Conservation (phyloP, 2,888 invertebrate species). For the Eledona agricola region DNA sequence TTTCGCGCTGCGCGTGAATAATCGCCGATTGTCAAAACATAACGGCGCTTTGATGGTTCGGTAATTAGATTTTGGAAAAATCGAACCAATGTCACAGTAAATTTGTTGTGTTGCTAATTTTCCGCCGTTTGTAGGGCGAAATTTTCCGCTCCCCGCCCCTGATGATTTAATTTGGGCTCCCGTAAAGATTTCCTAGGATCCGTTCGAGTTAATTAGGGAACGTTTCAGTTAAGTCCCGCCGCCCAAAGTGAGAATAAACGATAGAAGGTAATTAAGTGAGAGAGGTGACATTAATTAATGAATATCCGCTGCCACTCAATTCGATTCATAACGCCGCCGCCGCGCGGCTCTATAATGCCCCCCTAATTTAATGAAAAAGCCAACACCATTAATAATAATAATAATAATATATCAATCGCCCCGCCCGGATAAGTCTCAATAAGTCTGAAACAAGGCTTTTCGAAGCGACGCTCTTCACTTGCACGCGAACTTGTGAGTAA, state of each 20-base stretch:
- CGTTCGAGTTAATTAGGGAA: slow-evolving; percentile 51
- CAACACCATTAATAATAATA: slow-evolving; percentile 27
- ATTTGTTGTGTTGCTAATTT: too few relatives aligned
- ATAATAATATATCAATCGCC: too few relatives aligned
- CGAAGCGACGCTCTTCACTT: too few relatives aligned
- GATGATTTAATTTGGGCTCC: slow-evolving; percentile 47
- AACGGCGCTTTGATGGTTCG: too few relatives aligned
- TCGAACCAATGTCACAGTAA: too few relatives aligned
- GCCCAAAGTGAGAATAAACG: slow-evolving; percentile 51
- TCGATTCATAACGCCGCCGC: slow-evolving; percentile 25
- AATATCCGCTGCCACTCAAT: slow-evolving; percentile 35
- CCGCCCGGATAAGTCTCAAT: too few relatives aligned
- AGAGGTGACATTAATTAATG: slow-evolving; percentile 58
- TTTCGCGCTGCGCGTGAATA: slow-evolving; percentile 22
- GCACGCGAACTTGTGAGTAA: too few relatives aligned
- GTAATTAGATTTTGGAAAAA: too few relatives aligned
- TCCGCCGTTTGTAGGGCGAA: too few relatives aligned
- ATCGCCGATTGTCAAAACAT: slow-evolving; percentile 24
- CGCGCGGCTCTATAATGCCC: slow-evolving; percentile 16
- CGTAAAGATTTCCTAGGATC: slow-evolving; percentile 43
- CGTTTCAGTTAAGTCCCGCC: slow-evolving; percentile 49
- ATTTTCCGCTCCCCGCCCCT: slow-evolving; percentile 34
- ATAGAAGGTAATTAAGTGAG: slow-evolving; percentile 54
- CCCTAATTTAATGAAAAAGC: slow-evolving; percentile 29
- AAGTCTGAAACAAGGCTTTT: too few relatives aligned